Conservation (phyloP, 92 coral and sea anemone species). For the Galaxea fascicularis region DNA sequence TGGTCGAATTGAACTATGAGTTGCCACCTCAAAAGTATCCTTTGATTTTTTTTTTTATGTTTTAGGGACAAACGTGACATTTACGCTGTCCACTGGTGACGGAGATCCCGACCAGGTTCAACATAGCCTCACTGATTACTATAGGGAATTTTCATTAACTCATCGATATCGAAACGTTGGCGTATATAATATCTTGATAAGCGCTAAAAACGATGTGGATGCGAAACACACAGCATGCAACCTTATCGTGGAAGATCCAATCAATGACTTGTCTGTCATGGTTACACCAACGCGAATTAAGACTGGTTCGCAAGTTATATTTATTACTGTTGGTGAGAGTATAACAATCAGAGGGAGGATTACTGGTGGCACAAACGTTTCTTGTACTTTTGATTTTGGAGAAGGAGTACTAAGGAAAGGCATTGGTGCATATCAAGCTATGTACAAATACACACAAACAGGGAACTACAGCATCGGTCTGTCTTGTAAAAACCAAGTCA, state of each 20-base stretch:
- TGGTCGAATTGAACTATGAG: background rate
- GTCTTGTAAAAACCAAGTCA: constrained; percentile 70
- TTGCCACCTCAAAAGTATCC: background rate
- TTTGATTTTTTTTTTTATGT: background rate
- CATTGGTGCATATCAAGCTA: background rate
- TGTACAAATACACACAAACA: constrained; percentile 35
- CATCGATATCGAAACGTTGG: constrained; percentile 50
- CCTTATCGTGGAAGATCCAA: constrained; percentile 56
- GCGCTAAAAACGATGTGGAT: constrained; percentile 53
- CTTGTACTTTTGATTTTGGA: constrained; percentile 66
- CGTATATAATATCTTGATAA: constrained; percentile 18
- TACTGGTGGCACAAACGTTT: constrained; percentile 62
- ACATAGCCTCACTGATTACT: constrained; percentile 21
- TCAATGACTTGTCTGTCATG: constrained; percentile 28
- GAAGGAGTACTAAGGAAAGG: constrained; percentile 34
- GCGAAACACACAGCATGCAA: constrained; percentile 15
- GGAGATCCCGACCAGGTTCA: constrained; percentile 12
- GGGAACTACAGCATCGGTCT: constrained; percentile 68
- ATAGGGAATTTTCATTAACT: constrained; percentile 33
- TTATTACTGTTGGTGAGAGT: constrained; percentile 62
- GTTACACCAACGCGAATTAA: constrained; percentile 49
- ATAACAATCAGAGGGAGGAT: constrained; percentile 45
- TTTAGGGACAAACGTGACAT: constrained; percentile 78
- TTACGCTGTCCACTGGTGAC: constrained; percentile 60
- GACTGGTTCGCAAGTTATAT: constrained; percentile 22